Conservation (phyloP, 2,797 vertebrate genomes). For the Bradypodion pumilum region DNA sequence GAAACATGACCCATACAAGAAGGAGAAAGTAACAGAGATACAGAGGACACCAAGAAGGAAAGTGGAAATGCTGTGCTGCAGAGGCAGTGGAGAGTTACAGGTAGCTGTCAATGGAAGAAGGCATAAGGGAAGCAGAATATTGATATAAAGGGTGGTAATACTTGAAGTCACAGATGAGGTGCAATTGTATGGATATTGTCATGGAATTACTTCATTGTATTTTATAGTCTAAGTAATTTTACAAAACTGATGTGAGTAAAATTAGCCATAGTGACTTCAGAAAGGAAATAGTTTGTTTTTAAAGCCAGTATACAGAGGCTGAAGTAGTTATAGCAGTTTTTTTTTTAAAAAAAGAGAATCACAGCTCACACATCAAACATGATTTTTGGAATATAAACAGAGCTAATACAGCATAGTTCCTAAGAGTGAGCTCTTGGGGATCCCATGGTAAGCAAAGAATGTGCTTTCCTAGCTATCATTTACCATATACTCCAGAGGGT, state of each 20-base stretch:
- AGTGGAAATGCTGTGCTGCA: constrained; percentile 16
- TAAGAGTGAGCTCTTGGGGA: background rate
- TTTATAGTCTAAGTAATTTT: constrained; percentile 26
- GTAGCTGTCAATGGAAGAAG: background rate
- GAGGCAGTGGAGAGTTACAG: constrained; percentile 18
- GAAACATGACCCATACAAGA: constrained; percentile 31
- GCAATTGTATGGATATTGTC: background rate
- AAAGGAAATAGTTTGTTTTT: background rate
- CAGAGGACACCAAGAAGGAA: constrained; percentile 22
- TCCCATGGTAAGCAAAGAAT: background rate
- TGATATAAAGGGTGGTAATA: background rate
- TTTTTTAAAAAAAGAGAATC: constrained; percentile 39
- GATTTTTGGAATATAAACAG: constrained; percentile 13
- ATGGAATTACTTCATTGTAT: constrained; percentile 37
- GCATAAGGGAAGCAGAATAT: constrained; percentile 5
- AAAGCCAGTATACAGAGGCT: constrained; percentile 6
- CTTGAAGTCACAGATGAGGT: background rate
- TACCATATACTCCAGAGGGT: background rate
- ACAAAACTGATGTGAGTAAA: constrained; percentile 24
- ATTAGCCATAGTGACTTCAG: constrained; percentile 23
- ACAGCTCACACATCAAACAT: constrained; percentile 7
- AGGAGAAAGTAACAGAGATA: constrained; percentile 34
- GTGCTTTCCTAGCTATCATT: background rate
- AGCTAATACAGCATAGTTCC: background rate
- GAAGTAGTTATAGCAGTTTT: constrained; percentile 15